Percentiles rank a stretch among this genome's conserved stretches.
These are phyloP conservation scores for Gasteruption jaculator DNA, from an alignment of 2,888 invertebrate genomes.

Conservation along the genomic window DNA sequence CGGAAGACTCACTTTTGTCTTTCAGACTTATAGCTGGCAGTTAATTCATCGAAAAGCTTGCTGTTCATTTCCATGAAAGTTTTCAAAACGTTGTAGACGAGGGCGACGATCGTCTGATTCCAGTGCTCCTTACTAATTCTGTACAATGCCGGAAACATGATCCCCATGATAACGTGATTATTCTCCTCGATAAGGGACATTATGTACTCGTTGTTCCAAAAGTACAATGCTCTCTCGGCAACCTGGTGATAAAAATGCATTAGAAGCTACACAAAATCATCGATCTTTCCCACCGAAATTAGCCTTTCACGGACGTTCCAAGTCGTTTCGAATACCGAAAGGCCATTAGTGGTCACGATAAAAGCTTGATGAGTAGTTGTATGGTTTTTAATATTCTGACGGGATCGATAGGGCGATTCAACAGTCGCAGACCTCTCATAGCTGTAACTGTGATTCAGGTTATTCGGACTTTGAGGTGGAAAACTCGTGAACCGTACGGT, in stretches of 20 bases:
- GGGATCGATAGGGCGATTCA: no score
- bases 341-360: no score
- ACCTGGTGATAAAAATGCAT: slow-evolving; percentile 60
- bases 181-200: slow-evolving; percentile 99
- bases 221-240: slow-evolving; percentile 97
- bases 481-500: no score
- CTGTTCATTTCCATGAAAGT: slow-evolving; percentile 99
- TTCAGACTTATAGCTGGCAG: slow-evolving; percentile 98
- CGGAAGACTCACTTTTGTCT: slow-evolving; percentile 86
- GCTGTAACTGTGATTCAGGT: no score
- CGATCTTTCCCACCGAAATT: not conserved
- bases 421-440: no score
- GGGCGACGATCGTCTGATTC: slow-evolving; percentile 99
- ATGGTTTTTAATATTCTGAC: no score
- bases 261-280: not conserved
- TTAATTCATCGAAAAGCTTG: slow-evolving; percentile 97
- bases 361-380: no score
- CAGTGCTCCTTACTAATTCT: slow-evolving; percentile 99
- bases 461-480: no score
- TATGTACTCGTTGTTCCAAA: slow-evolving; percentile 99
- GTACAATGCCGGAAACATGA: slow-evolving; percentile 99
- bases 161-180: slow-evolving; percentile 96
- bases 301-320: not conserved
- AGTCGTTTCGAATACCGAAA: no score
- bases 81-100: slow-evolving; percentile 99